These are phyloP conservation scores for Seriola rivoliana DNA, from an alignment of 2,113 vertebrate genomes.

Conservation along the genomic window DNA sequence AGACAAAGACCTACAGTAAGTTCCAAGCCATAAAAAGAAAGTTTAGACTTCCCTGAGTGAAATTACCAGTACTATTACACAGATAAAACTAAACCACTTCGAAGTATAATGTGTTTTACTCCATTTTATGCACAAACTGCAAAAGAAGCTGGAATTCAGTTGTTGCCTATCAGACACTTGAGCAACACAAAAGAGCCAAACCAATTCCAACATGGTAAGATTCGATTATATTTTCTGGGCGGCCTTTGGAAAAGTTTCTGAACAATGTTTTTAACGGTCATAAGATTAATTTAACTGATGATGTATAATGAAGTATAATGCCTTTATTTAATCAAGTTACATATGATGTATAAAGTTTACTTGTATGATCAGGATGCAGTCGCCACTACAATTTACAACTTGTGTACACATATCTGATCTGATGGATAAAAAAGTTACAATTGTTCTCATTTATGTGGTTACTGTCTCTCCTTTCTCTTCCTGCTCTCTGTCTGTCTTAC, in stretches of 20 bases:
- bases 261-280: not conserved
- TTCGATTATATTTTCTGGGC: not conserved
- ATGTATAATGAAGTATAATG: not conserved
- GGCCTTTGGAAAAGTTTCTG: not conserved
- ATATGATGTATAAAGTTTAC: not conserved
- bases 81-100: not conserved
- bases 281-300: not conserved
- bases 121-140: not conserved
- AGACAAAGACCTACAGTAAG: slow-evolving; percentile 77
- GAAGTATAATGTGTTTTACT: not conserved
- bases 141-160: not conserved
- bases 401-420: too few species aligned
- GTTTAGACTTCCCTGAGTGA: slow-evolving; percentile 58
- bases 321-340: not conserved
- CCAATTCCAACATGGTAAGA: not conserved
- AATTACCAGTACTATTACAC: slow-evolving; percentile 34
- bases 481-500: not conserved
- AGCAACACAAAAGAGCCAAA: not conserved
- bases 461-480: not conserved
- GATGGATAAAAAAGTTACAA: too few species aligned
- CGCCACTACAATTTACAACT: not conserved
- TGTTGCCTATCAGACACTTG: not conserved
- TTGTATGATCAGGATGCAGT: not conserved
- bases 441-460: not conserved
- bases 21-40: slow-evolving; percentile 61